Evolutionary conservation across 1,140 invertebrate species (phyloP), one percentile per base, ranked within the genome.

Genomic region (Holotrichia oblita): DNA sequence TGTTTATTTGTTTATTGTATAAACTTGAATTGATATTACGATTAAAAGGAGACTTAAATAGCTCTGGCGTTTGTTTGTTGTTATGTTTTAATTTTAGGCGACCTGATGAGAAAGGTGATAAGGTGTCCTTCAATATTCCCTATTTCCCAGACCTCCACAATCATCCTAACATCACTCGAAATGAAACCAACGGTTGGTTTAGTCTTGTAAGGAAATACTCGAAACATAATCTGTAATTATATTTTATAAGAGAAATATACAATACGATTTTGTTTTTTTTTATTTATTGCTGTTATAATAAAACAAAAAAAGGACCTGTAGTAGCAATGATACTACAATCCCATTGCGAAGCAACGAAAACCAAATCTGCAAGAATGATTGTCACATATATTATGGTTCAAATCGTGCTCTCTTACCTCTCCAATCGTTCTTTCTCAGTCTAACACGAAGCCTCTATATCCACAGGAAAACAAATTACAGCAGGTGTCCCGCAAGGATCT

Each of bases 1-100:
- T 55, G 48, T 55, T n/a, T n/a, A n/a, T n/a, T n/a, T n/a, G n/a
- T n/a, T 55, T 55, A 55, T 55, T 55, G 48, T 55, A 55, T 55
- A 55, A 55, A 55, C 48, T 55, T 55, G 1, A 9, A 17, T 55
- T 55, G 12, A 55, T 34, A 55, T 55, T 55, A 55, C 6, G n/a
- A 55, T 55, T 34, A 55, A 55, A 44, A 17, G 48, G n/a, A n/a
- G 2, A 20, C 17, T 17, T 7, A 17, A n/a, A 55, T 55, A 3
- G 42, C 42, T 17, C n/a, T n/a, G 48, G 17, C 24, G 3, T 64
- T 20, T 24, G n/a, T 69, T 69, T 69, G 17, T 69, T 27, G n/a
- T n/a, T n/a, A n/a, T n/a, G n/a, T n/a, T 69, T 27, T 10, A 10
- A 69, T 69, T 27, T 10, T 22, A 69, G 61, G 27, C 8, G 4